Conservation (phyloP, 2,888 invertebrate genomes). For the Phlogophora meticulosa region DNA sequence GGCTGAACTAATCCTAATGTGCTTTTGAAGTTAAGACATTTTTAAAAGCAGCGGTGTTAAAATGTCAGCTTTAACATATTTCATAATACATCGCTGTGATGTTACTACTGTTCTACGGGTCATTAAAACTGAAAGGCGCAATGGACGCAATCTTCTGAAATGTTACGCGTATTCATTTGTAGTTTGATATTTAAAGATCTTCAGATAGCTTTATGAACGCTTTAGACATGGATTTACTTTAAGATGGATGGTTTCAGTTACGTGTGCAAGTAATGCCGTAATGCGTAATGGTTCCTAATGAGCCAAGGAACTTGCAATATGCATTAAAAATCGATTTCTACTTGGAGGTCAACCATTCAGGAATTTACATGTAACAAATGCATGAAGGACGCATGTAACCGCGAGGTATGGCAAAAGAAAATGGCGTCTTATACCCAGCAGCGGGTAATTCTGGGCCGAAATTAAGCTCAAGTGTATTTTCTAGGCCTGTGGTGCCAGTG, state of each 20-base stretch:
- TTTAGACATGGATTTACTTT: slow-evolving; percentile 12
- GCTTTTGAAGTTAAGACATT: slow-evolving; percentile 9
- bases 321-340: neutral
- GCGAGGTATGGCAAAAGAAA: too few relatives aligned
- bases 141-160: neutral
- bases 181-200: slow-evolving; percentile 15
- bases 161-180: neutral
- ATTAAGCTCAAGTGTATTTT: too few relatives aligned
- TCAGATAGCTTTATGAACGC: slow-evolving; percentile 12
- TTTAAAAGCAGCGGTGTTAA: neutral
- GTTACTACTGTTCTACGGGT: slow-evolving; percentile 5
- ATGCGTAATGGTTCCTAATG: slow-evolving; percentile 8
- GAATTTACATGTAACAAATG: too few relatives aligned
- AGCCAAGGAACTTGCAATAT: neutral
- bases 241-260: too few relatives aligned
- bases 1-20: slow-evolving; percentile 35
- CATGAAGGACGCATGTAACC: too few relatives aligned
- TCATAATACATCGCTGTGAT: slow-evolving; percentile 1
- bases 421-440: too few relatives aligned
- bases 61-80: slow-evolving; percentile 22
- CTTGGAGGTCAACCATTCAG: neutral
- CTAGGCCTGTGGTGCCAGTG: too few relatives aligned
- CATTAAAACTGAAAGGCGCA: slow-evolving; percentile 15
- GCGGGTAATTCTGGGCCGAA: too few relatives aligned
- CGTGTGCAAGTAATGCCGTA: slow-evolving; percentile 17